Evolutionary conservation across 1,140 invertebrate genomes (phyloP).

Genomic region (Drosophila cardini): DNA sequence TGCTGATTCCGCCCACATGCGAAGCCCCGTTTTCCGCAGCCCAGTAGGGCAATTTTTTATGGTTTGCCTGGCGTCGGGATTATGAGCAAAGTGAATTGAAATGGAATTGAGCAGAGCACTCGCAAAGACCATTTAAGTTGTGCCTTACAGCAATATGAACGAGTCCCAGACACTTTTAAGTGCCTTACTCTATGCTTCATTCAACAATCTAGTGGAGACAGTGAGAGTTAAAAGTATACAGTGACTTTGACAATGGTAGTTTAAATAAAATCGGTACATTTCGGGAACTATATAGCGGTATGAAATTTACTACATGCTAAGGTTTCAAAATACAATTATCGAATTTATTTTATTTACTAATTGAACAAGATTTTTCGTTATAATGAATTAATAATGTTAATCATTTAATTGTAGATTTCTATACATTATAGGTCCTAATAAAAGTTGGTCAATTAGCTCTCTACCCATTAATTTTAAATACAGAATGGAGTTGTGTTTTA

Average conservation of each 20-base stretch:
- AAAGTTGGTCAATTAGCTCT: too few relatives aligned
- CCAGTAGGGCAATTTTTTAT: constrained; percentile 26
- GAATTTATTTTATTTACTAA: too few relatives aligned
- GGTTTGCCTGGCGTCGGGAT: constrained; percentile 27
- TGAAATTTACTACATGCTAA: too few relatives aligned
- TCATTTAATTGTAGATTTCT: too few relatives aligned
- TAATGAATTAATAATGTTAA: too few relatives aligned
- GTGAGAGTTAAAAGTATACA: not conserved
- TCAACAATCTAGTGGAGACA: not conserved
- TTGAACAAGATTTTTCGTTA: too few relatives aligned
- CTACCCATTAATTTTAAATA: too few relatives aligned
- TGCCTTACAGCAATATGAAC: constrained; percentile 28
- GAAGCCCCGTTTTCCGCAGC: not conserved
- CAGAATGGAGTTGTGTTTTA: too few relatives aligned
- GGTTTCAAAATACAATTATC: too few relatives aligned
- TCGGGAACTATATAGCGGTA: too few relatives aligned
- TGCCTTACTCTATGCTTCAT: constrained; percentile 11
- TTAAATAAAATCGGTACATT: too few relatives aligned
- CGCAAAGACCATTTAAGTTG: constrained; percentile 33
- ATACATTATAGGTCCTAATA: too few relatives aligned
- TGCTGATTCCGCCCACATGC: constrained; percentile 35
- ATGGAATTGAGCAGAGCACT: constrained; percentile 20
- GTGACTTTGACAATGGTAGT: not conserved
- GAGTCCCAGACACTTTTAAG: constrained; percentile 37
- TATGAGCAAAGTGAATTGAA: constrained; percentile 44